Evolutionary conservation across 2,888 invertebrate species (phyloP), one percentile per base, ranked within the genome.

Genomic region (Hypselothyrea guttata): DNA sequence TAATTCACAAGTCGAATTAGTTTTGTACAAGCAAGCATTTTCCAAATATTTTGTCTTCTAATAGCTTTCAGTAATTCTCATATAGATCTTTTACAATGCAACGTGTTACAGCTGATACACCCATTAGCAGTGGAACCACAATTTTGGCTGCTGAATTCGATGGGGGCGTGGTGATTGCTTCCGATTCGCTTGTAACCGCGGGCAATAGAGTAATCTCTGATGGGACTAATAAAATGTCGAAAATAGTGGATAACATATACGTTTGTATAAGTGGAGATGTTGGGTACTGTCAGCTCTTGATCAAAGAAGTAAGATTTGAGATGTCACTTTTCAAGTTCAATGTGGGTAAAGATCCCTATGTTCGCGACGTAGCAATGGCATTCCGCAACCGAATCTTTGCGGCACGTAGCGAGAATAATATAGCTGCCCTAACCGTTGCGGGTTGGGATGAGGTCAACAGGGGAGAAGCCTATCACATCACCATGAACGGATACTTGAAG

Each of bases 181-280:
- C 99, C 2, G 99, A 99, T 91, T 97, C 98, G 0, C 93, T 99
- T 61, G 97, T 98, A 11, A 97, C n/a, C n/a, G 98, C 8, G 96
- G 96, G 8, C 98, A 97, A 90, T 92, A 95, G 0, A 90, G 95
- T 99, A 74, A 95, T 97, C 15, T 98, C 98, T 90, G 94, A 99
- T 83, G 96, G 96, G 18, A 95, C 98, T 0, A 98, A 99, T 90
- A 99, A 99, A 89, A 91, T 99, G 71, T 98, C 98, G 0, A 94
- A 92, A 86, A 94, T 99, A 48, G 97, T 97, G 0, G 97, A 99
- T 84, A 93, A 94, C 71, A 98, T 99, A 81, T 98, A 97, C 89
- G 98, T 98, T 89, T 98, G 98, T 88, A 95, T 99, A 35, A 98
- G 98, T 40, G 99, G 99, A 1, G 96, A 97, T 1, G 96, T 98